A percentile compares a stretch with the other conserved stretches of the same genome.
These are phyloP conservation scores for Trachymyrmex cornetzi DNA, from an alignment of 1,140 invertebrate genomes.

Conservation along the genomic window DNA sequence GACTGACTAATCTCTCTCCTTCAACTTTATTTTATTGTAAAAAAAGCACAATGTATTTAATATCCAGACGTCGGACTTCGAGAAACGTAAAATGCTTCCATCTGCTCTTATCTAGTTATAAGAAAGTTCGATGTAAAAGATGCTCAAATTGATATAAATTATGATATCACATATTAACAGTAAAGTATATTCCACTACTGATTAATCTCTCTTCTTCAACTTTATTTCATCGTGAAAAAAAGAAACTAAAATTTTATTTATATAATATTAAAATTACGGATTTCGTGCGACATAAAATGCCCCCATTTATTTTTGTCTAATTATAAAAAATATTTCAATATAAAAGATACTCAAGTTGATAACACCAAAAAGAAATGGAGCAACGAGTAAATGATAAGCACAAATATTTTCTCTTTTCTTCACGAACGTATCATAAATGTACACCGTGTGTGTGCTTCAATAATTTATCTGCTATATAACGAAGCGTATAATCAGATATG, in stretches of 20 bases:
- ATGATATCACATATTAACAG: too few relatives aligned
- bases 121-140: too few relatives aligned
- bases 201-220: not conserved
- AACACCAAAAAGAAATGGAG: not conserved
- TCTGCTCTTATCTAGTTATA: too few relatives aligned
- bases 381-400: not conserved
- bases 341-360: not conserved
- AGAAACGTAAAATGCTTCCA: too few relatives aligned
- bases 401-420: not conserved
- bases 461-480: conserved; percentile 24
- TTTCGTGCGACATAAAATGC: not conserved
- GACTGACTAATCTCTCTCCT: not conserved
- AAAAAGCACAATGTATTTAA: not conserved
- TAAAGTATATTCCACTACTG: not conserved
- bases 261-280: not conserved
- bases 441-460: not conserved
- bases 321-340: not conserved
- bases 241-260: not conserved
- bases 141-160: too few relatives aligned
- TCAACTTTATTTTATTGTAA: not conserved
- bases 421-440: not conserved
- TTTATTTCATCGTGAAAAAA: not conserved
- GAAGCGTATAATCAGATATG: conserved; percentile 15
- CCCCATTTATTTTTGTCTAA: not conserved
- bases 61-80: too few relatives aligned